phyloP scores from a whole-genome alignment of 2,113 vertebrate genomes.

The Eulacestoma nigropectus region DNA sequence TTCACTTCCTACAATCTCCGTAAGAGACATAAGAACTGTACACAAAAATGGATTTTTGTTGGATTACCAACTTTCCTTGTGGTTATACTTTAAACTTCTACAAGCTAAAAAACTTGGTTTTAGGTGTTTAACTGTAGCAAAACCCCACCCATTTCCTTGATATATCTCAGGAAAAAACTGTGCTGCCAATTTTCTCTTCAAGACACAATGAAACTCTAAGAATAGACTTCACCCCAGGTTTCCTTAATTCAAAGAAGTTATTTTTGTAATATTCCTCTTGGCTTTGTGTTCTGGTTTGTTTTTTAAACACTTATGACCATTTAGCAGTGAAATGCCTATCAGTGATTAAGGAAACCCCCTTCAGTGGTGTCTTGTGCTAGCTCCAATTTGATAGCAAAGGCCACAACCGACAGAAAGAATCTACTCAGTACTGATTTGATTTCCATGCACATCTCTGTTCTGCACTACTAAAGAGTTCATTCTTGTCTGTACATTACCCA shows the following conservation, averaged over 20 bases:
- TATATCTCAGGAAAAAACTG: neutral
- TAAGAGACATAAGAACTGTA: neutral
- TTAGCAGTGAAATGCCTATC: neutral
- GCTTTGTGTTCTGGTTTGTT: neutral
- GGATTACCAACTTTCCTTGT: neutral
- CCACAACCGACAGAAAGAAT: neutral
- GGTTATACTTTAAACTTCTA: neutral
- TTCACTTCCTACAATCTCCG: neutral
- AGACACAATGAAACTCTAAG: slow-evolving; percentile 21
- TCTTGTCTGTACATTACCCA: neutral
- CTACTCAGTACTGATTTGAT: neutral
- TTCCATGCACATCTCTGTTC: neutral
- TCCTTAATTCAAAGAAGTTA: neutral
- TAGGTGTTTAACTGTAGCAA: neutral
- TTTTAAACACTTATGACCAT: neutral
- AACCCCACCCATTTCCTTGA: neutral
- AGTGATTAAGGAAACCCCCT: neutral
- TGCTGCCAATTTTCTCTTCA: neutral
- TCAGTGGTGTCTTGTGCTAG: neutral
- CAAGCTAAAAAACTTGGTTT: neutral
- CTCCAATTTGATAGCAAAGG: neutral
- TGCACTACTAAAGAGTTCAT: neutral
- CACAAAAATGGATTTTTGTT: neutral
- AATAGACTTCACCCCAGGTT: neutral
- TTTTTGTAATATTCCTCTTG: neutral